Evolutionary conservation across 2,888 invertebrate species (phyloP).

Genomic region (Diplazon laetatorius): DNA sequence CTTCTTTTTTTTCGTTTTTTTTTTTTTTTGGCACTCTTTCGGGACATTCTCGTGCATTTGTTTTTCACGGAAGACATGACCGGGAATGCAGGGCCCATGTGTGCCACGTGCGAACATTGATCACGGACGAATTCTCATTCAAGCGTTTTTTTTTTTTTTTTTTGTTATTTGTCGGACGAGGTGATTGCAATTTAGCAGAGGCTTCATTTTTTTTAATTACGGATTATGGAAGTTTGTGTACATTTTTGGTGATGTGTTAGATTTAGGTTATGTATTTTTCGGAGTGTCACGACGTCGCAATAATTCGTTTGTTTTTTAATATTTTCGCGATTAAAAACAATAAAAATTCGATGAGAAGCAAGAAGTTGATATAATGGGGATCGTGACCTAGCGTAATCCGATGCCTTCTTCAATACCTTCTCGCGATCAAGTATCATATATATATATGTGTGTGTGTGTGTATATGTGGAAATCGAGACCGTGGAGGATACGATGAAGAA

Average conservation of each 20-base stretch:
- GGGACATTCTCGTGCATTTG: conserved; percentile 41
- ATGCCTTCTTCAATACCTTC: conserved; percentile 67
- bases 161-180: conserved; percentile 15
- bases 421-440: conserved; percentile 58
- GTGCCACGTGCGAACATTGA: not conserved
- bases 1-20: conserved; percentile 8
- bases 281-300: conserved; percentile 64
- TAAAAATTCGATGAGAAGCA: conserved; percentile 36
- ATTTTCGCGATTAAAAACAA: conserved; percentile 63
- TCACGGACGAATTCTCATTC: not conserved
- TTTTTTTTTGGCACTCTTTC: conserved; percentile 36
- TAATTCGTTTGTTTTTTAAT: conserved; percentile 76
- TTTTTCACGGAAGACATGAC: conserved; percentile 43
- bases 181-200: not conserved
- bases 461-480: conserved; percentile 55
- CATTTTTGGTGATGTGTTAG: no score
- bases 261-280: no score
- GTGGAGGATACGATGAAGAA: conserved; percentile 30
- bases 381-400: conserved; percentile 75
- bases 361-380: conserved; percentile 70
- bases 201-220: no score
- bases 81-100: not conserved
- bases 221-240: no score
- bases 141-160: not conserved
- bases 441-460: conserved; percentile 37